phyloP scores from a whole-genome alignment of 2,797 vertebrate species.

The Atherinosoma microstoma region DNA sequence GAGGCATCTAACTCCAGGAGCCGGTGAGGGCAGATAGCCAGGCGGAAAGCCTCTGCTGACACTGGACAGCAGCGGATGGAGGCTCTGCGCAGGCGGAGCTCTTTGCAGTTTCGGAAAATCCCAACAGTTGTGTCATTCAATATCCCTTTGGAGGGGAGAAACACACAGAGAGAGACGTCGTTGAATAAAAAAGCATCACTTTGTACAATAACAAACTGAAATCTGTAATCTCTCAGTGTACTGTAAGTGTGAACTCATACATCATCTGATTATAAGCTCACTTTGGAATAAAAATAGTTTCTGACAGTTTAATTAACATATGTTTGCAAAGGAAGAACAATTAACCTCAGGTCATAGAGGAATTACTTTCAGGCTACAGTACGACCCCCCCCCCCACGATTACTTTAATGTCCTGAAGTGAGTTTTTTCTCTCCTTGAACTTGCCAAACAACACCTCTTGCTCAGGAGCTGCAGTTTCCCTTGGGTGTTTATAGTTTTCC shows the following conservation, averaged over 20 bases:
- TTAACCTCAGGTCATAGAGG: not conserved
- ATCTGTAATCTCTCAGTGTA: not conserved
- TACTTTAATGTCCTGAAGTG: not conserved
- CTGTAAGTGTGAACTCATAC: conserved; percentile 1
- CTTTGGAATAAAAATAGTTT: not conserved
- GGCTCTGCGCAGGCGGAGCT: conserved; percentile 90
- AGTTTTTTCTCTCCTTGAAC: conserved; percentile 1
- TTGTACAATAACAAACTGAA: conserved; percentile 27
- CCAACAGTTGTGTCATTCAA: conserved; percentile 92
- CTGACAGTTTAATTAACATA: not conserved
- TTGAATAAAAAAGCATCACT: conserved; percentile 54
- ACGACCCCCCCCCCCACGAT: not conserved
- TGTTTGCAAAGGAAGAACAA: not conserved
- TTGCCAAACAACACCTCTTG: not conserved
- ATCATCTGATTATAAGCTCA: conserved; percentile 6
- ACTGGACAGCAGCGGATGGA: conserved; percentile 89
- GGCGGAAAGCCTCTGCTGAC: conserved; percentile 89
- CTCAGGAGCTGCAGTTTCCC: not conserved
- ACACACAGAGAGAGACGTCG: conserved; percentile 39
- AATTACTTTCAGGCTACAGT: not conserved
- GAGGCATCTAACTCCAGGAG: conserved; percentile 94
- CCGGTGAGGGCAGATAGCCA: conserved; percentile 92
- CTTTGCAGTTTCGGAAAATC: conserved; percentile 90
- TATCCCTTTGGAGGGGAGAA: conserved; percentile 83
- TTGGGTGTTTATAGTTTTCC: not conserved